phyloP scores from a whole-genome alignment of 2,797 vertebrate species.

The Notolabrus celidotus region DNA sequence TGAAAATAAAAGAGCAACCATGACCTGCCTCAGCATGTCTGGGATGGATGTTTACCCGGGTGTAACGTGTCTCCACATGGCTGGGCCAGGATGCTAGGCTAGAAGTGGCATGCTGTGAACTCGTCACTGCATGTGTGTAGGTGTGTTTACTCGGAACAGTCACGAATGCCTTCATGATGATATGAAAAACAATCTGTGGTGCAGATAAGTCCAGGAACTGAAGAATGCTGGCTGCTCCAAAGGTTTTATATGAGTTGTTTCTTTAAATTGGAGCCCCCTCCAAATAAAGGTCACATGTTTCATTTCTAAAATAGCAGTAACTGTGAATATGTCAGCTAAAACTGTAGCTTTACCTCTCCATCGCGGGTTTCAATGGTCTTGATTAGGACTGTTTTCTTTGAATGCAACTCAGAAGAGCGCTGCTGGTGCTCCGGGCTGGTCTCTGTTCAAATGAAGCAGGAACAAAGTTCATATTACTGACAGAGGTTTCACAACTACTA shows the following conservation, averaged over 20 bases:
- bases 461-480: background rate
- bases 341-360: constrained; percentile 85
- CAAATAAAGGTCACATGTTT: too few species aligned
- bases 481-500: too few species aligned
- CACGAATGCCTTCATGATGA: background rate
- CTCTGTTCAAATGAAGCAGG: constrained; percentile 80
- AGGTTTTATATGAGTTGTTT: too few species aligned
- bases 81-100: background rate
- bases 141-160: background rate
- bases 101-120: background rate
- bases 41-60: background rate
- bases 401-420: constrained; percentile 89
- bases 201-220: too few species aligned
- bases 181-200: background rate
- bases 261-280: too few species aligned
- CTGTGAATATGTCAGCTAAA: background rate
- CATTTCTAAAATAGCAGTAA: too few species aligned
- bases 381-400: constrained; percentile 96
- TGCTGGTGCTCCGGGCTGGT: constrained; percentile 92
- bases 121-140: constrained; percentile 1
- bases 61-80: background rate
- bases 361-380: constrained; percentile 96
- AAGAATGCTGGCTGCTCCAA: too few species aligned
- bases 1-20: background rate
- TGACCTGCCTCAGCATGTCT: constrained; percentile 12